Base-by-base conservation (phyloP, 2,888 invertebrate species). In the Sinodicranocentrus sp. region DNA sequence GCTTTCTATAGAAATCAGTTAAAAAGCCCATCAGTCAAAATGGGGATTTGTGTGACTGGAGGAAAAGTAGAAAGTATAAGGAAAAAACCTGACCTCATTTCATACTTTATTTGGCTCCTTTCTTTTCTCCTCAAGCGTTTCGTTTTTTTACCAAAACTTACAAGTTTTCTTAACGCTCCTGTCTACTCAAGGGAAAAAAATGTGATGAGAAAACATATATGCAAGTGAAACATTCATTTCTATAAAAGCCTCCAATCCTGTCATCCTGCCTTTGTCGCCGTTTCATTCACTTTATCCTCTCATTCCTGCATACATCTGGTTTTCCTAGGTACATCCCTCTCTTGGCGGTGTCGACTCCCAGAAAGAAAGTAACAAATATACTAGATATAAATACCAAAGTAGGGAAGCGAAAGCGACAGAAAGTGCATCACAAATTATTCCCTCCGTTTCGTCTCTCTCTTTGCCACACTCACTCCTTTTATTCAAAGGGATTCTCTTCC, bases 341-440 rank as follows among this genome's bases (percentile, higher is more conserved):
- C 57, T 71, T 15, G n/a, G 33, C 39, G 17, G 13, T 65, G 52
- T 75, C 65, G 48, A 33, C 75, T 65, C 33, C 15, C 6, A 33
- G n/a, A 65, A 39, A 52, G 63, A 48, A 65, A 65, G 52, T 65
- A 65, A 65, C 63, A 65, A 65, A 75, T 44, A 61, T 25, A 33
- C 25, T 10, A 33, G 67, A 25, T 43, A 72, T 72, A 72, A 44
- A 61, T 72, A 72, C 61, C 59, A 39, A 57, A 48, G 39, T 21
- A 44, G 43, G 33, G 33, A 57, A 71, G 13, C 52, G 63, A 65
- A n/a, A 44, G 75, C 65, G 65, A 72, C 72, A 75, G 63, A 75
- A 75, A 75, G 65, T 75, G 75, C 65, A 75, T 75, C 75, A 75
- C 75, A 75, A 75, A 75, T 75, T 75, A 75, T 65, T 75, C 39